These are phyloP conservation scores for Hippopotamus amphibius DNA, from an alignment of 2,113 vertebrate genomes.

Conservation along the genomic window DNA sequence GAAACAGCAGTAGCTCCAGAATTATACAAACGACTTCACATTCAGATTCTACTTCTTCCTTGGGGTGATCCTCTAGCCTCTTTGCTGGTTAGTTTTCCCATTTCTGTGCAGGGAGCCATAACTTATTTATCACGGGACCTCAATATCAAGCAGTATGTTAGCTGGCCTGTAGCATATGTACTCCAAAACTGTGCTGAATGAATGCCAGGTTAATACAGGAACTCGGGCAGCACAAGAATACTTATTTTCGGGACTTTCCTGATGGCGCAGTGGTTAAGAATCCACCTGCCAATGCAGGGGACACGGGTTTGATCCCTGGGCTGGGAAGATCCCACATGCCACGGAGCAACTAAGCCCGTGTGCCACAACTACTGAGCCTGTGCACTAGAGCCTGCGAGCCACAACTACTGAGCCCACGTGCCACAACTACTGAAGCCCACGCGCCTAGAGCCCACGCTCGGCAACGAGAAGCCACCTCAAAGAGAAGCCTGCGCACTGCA, in stretches of 20 bases:
- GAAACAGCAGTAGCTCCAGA: background rate
- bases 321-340: no score
- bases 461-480: no score
- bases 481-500: no score
- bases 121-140: background rate
- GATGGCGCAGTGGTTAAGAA: no score
- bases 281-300: no score
- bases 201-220: background rate
- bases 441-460: no score
- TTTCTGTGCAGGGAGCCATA: background rate
- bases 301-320: no score
- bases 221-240: background rate
- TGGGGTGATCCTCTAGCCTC: background rate
- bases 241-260: background rate
- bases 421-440: no score
- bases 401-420: no score
- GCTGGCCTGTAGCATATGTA: background rate
- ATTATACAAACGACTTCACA: background rate
- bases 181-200: background rate
- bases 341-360: no score
- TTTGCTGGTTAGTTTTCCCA: background rate
- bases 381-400: no score
- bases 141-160: background rate
- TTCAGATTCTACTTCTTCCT: background rate
- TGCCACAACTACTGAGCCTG: no score